These are phyloP conservation scores for Takifugu rubripes DNA, from an alignment of 2,797 vertebrate genomes.

Conservation along the genomic window DNA sequence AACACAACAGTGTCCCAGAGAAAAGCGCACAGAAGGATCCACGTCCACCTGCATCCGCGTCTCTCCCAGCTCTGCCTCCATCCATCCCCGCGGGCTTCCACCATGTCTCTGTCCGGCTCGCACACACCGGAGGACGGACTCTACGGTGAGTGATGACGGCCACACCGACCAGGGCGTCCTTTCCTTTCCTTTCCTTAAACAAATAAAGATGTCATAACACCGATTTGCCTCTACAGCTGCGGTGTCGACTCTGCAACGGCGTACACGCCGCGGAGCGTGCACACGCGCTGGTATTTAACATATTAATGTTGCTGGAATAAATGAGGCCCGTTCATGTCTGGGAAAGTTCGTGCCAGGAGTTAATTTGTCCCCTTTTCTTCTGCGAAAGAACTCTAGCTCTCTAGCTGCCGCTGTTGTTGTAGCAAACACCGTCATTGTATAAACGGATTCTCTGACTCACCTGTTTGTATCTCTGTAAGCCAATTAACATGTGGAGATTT, in stretches of 20 bases:
- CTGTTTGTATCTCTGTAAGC: slow-evolving; percentile 70
- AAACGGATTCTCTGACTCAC: slow-evolving; percentile 72
- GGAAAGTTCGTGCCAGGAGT: too few species aligned
- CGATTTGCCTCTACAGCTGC: neutral
- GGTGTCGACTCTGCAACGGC: neutral
- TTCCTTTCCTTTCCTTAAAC: neutral
- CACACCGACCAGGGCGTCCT: neutral
- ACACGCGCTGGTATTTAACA: too few species aligned
- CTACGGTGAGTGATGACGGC: slow-evolving; percentile 62
- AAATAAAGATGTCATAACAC: neutral
- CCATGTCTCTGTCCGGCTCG: slow-evolving; percentile 68
- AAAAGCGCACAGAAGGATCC: slow-evolving; percentile 7
- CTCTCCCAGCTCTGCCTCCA: slow-evolving; percentile 21
- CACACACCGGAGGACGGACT: slow-evolving; percentile 70
- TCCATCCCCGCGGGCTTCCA: slow-evolving; percentile 12
- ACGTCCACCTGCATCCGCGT: slow-evolving; percentile 33
- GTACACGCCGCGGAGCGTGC: too few species aligned
- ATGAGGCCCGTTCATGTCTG: too few species aligned
- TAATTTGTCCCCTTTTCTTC: neutral
- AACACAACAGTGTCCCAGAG: slow-evolving; percentile 34
- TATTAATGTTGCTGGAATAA: too few species aligned
- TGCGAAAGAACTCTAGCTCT: neutral
- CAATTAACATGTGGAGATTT: slow-evolving; percentile 69
- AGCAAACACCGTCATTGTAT: slow-evolving; percentile 49
- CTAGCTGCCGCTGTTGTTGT: slow-evolving; percentile 46